Base-by-base conservation (phyloP, 2,113 vertebrate species). In the Mugil cephalus region DNA sequence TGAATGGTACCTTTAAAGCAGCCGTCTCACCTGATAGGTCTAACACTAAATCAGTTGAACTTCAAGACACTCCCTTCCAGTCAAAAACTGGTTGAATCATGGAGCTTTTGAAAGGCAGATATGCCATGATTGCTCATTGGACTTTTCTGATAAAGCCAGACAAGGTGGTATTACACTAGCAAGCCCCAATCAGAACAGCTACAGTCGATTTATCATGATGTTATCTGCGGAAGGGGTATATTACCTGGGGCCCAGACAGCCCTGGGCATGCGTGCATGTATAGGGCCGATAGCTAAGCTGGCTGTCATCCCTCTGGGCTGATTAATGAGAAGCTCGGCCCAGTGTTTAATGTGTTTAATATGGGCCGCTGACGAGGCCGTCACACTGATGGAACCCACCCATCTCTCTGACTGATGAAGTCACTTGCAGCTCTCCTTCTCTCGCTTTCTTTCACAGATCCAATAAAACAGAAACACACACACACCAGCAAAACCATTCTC, bases 331-430 rank as follows among this genome's bases (percentile, higher is more conserved):
- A 86, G 78, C 88, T 66, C 47, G 67, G 82, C 78, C 84, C 74
- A 71, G 80, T 91, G 89, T 91, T 93, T 94, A 93, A 93, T 93
- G 89, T 87, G 83, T 93, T 94, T 94, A 93, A 94, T 94, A 93
- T 89, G 91, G 88, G 90, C 90, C 82, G 77, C 81, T 89, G 89
- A 91, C 82, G 89, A 93, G 87, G 87, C 87, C 76, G 88, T 91
- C 89, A 85, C 90, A 87, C 80, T 66, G 85, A 86, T 83, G 63
- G 85, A 87, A 92, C 88, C 85, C 85, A 89, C 82, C 43, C 69
- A 55, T 83, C 79, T 72, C 53, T 64, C 83, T 90, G 92, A 94
- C 86, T 88, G 92, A 92, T 93, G 87, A 85, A 92, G 91, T 93
- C 87, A 87, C 85, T 81, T 68, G 75, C 51, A 42, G 74, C 70